phyloP scores from a whole-genome alignment of 2,113 vertebrate species.

The Paradoxurus hermaphroditus region DNA sequence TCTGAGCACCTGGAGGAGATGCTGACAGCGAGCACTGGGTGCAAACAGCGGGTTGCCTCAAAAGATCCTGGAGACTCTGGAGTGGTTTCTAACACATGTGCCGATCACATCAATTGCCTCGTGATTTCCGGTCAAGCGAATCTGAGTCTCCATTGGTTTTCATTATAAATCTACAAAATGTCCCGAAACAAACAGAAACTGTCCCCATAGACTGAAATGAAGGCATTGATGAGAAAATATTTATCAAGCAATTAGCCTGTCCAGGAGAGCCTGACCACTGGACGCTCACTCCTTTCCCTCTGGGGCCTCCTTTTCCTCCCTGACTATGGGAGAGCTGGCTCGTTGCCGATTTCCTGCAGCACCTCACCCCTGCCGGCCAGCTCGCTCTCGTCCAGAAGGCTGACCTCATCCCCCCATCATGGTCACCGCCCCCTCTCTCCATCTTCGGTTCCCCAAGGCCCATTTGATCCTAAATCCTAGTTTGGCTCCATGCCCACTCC shows the following conservation, averaged over 20 bases:
- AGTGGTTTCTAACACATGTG: neutral
- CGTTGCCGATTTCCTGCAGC: fast-evolving
- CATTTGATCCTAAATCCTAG: neutral
- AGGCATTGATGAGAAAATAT: neutral
- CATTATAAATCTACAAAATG: neutral
- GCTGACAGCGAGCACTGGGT: neutral
- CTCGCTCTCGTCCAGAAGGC: neutral
- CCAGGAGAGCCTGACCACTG: neutral
- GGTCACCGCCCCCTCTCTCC: neutral
- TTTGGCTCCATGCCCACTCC: neutral
- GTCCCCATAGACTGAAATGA: neutral
- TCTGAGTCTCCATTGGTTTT: neutral
- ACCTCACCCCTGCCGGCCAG: neutral
- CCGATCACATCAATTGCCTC: neutral
- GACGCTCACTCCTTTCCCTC: neutral
- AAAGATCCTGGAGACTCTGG: neutral
- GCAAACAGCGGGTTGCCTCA: no score
- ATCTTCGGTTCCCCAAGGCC: neutral
- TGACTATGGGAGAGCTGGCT: fast-evolving
- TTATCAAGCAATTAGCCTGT: neutral
- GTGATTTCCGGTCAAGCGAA: neutral
- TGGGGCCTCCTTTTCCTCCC: no score
- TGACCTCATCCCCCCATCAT: neutral
- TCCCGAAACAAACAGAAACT: neutral
- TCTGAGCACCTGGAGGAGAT: neutral